Percentiles rank a stretch among this genome's conserved stretches.
Conservation (phyloP, 2,113 vertebrate genomes). For the Polypterus senegalus region DNA sequence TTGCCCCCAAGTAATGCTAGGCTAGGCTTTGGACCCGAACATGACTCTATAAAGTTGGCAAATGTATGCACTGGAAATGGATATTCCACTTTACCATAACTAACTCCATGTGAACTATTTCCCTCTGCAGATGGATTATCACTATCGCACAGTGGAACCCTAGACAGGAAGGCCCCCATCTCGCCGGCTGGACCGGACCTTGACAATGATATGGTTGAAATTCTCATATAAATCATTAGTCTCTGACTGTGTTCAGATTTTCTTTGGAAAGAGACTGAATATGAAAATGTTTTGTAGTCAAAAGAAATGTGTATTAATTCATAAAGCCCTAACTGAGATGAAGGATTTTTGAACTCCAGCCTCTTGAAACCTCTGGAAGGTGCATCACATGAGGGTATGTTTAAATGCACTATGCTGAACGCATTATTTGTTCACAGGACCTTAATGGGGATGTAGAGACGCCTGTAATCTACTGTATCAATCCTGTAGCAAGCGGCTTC, state of each 20-base stretch:
- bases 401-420: constrained; percentile 22
- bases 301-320: background rate
- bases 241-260: background rate
- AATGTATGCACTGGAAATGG: too few relatives aligned
- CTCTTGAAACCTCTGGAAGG: background rate
- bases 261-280: background rate
- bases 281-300: background rate
- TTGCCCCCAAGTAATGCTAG: too few relatives aligned
- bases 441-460: too few relatives aligned
- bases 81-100: too few relatives aligned
- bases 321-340: constrained; percentile 17
- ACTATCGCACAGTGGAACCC: constrained; percentile 46
- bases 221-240: constrained; percentile 46
- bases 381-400: constrained; percentile 14
- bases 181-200: constrained; percentile 41
- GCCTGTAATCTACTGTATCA: too few relatives aligned
- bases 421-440: too few relatives aligned
- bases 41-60: too few relatives aligned
- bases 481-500: too few relatives aligned
- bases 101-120: background rate
- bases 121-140: constrained; percentile 38
- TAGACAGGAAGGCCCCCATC: constrained; percentile 41
- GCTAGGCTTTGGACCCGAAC: too few relatives aligned
- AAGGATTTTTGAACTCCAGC: constrained; percentile 23
- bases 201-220: constrained; percentile 58